A percentile compares a stretch with the other conserved stretches of the same genome.
Evolutionary conservation across 2,888 invertebrate genomes (phyloP).

Genomic region (Patella depressa): DNA sequence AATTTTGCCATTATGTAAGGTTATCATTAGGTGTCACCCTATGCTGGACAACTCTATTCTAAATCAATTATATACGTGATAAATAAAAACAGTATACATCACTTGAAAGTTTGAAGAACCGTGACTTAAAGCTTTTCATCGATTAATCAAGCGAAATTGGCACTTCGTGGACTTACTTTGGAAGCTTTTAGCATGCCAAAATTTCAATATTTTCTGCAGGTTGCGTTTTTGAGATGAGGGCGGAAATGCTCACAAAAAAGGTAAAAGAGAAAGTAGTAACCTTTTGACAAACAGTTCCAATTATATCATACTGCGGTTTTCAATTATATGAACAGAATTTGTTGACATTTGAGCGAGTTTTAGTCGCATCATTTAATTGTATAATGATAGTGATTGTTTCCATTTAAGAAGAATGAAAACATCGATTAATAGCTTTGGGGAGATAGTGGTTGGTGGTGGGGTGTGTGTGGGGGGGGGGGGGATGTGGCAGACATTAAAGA

Average conservation of each 20-base stretch:
- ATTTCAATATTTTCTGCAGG: neutral
- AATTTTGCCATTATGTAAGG: neutral
- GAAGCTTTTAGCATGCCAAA: neutral
- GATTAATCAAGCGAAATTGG: slow-evolving; percentile 9
- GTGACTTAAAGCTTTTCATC: neutral
- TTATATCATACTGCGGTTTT: too few relatives aligned
- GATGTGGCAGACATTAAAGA: too few relatives aligned
- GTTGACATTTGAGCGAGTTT: too few relatives aligned
- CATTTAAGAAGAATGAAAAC: too few relatives aligned
- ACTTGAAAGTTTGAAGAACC: neutral
- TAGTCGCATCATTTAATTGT: too few relatives aligned
- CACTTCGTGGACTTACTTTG: neutral
- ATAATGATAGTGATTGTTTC: too few relatives aligned
- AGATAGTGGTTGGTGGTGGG: too few relatives aligned
- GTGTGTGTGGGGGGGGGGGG: too few relatives aligned
- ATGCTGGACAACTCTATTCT: neutral
- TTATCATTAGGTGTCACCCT: neutral
- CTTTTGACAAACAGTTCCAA: too few relatives aligned
- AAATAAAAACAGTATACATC: neutral
- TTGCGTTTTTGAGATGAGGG: neutral
- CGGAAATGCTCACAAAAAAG: neutral
- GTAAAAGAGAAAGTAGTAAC: too few relatives aligned
- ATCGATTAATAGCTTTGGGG: too few relatives aligned
- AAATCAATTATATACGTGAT: neutral
- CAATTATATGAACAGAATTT: too few relatives aligned